Percentiles rank a stretch among this genome's conserved stretches.
These are phyloP conservation scores for Gopherus flavomarginatus DNA, from an alignment of 2,113 vertebrate species.

Conservation along the genomic window DNA sequence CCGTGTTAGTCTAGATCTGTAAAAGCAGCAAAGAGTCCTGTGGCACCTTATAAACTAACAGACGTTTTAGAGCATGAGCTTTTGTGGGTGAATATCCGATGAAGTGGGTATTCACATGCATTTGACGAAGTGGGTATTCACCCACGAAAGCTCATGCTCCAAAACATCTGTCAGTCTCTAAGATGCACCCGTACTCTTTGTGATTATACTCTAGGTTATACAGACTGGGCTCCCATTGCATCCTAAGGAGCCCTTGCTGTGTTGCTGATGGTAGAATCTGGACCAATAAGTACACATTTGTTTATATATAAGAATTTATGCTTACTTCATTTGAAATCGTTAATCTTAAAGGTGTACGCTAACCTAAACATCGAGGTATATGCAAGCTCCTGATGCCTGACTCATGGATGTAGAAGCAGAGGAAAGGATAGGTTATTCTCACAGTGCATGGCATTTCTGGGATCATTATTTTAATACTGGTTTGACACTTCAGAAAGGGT, in stretches of 20 bases:
- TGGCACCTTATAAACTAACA: too few species aligned
- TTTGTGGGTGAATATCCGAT: too few species aligned
- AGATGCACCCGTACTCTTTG: too few species aligned
- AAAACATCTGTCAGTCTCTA: too few species aligned
- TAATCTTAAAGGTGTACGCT: neutral
- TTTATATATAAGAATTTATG: neutral
- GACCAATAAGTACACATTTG: neutral
- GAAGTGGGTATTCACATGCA: too few species aligned
- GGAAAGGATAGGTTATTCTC: neutral
- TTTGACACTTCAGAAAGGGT: neutral
- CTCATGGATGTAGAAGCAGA: neutral
- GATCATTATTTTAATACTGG: neutral
- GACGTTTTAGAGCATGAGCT: too few species aligned
- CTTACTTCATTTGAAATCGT: neutral
- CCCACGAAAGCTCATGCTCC: too few species aligned
- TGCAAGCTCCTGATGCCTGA: neutral
- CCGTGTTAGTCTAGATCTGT: too few species aligned
- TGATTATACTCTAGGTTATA: neutral
- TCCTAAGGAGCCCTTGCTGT: neutral
- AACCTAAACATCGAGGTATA: neutral
- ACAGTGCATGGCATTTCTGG: neutral
- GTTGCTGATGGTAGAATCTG: neutral
- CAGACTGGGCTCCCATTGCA: neutral
- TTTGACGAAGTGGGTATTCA: too few species aligned
- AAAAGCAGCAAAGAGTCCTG: too few species aligned